These are phyloP conservation scores for Lepidurus arcticus DNA, from an alignment of 1,140 invertebrate genomes.

Conservation along the genomic window DNA sequence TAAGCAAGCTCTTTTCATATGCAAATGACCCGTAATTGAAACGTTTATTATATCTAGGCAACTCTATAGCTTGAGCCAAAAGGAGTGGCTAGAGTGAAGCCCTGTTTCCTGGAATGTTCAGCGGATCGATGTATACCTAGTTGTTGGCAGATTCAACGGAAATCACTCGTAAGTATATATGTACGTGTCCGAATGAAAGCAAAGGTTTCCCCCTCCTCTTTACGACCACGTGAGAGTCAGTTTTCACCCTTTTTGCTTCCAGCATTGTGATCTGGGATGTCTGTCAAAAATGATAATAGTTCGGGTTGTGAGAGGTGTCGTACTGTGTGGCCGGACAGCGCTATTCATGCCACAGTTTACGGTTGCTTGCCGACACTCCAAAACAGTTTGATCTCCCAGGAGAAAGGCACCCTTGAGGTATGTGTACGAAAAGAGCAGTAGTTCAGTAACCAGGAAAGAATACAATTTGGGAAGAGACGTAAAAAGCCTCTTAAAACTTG, in stretches of 20 bases:
- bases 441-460: background rate
- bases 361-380: background rate
- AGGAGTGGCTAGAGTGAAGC: background rate
- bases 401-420: background rate
- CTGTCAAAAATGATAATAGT: slow-evolving; percentile 3
- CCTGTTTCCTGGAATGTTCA: background rate
- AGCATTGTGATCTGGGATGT: background rate
- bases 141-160: background rate
- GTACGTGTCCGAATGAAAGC: no score
- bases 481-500: background rate
- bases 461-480: background rate
- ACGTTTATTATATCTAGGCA: background rate
- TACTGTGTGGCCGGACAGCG: slow-evolving; percentile 7
- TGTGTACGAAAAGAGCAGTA: background rate
- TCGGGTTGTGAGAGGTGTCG: background rate
- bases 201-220: background rate
- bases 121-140: background rate
- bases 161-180: background rate
- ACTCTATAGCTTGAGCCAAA: background rate
- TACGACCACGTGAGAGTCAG: background rate
- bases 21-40: slow-evolving; percentile 11
- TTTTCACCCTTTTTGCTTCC: background rate
- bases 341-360: background rate
- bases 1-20: background rate
- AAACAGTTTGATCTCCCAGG: background rate